These are phyloP conservation scores for Aldabrachelys gigantea DNA, from an alignment of 2,113 vertebrate genomes.

Conservation along the genomic window DNA sequence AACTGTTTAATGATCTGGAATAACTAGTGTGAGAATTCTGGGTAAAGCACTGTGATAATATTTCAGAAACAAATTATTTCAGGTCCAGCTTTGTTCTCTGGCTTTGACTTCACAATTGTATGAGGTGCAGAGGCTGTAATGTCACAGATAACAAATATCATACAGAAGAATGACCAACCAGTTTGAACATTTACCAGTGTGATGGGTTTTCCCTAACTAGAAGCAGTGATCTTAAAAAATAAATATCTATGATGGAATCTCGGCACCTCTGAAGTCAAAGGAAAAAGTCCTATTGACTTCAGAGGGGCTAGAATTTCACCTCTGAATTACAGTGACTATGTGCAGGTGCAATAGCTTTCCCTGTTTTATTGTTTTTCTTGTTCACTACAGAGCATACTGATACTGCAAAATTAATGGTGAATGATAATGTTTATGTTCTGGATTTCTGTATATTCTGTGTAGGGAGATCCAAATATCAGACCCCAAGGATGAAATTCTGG, in stretches of 20 bases:
- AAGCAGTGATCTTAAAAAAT: neutral
- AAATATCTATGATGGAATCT: neutral
- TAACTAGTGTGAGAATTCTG: neutral
- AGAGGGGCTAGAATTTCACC: neutral
- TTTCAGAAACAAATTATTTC: neutral
- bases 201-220: neutral
- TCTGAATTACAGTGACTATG: neutral
- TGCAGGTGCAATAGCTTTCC: neutral
- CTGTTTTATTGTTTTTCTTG: neutral
- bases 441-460: neutral
- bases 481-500: neutral
- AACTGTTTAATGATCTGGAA: neutral
- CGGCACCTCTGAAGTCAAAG: neutral
- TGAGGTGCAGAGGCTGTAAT: neutral
- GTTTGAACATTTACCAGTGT: neutral
- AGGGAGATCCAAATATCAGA: neutral
- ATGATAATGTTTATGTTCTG: neutral
- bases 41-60: neutral
- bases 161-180: neutral
- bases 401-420: fast-evolving
- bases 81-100: neutral
- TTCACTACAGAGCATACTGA: neutral
- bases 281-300: neutral
- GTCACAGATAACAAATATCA: neutral
- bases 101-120: neutral